These are phyloP conservation scores for Pterocles burchelli DNA, from an alignment of 2,113 vertebrate species.

Conservation along the genomic window DNA sequence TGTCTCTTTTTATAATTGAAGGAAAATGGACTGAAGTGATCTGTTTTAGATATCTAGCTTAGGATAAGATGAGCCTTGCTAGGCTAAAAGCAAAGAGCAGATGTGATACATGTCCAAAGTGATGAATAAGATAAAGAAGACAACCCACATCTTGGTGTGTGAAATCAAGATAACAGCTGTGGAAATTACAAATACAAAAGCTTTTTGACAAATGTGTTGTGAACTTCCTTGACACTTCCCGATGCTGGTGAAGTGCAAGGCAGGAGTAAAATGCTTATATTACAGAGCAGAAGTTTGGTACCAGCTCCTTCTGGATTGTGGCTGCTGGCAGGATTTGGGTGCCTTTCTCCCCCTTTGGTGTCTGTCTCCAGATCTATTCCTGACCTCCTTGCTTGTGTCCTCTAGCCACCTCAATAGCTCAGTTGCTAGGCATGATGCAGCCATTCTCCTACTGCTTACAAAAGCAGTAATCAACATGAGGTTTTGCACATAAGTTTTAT, in stretches of 20 bases:
- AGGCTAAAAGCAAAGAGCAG: neutral
- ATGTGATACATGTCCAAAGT: neutral
- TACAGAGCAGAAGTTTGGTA: neutral
- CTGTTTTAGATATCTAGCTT: neutral
- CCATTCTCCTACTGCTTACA: neutral
- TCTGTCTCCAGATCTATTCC: neutral
- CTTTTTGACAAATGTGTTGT: neutral
- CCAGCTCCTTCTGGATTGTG: neutral
- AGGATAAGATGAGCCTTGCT: neutral
- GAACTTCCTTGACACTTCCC: neutral
- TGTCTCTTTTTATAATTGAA: neutral
- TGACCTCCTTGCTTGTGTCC: neutral
- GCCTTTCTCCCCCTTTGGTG: neutral
- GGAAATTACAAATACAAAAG: neutral
- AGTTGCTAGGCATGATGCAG: neutral
- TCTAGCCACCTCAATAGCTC: neutral
- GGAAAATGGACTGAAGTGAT: neutral
- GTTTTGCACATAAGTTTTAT: neutral
- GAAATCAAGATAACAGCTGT: neutral
- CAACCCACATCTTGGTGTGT: rapidly evolving
- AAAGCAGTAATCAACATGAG: neutral
- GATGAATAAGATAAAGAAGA: neutral
- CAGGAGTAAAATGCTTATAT: neutral
- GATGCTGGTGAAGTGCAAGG: neutral
- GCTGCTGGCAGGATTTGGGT: neutral